These are phyloP conservation scores for Myotis lucifugus DNA, from an alignment of 2,113 vertebrate genomes.

Conservation along the genomic window DNA sequence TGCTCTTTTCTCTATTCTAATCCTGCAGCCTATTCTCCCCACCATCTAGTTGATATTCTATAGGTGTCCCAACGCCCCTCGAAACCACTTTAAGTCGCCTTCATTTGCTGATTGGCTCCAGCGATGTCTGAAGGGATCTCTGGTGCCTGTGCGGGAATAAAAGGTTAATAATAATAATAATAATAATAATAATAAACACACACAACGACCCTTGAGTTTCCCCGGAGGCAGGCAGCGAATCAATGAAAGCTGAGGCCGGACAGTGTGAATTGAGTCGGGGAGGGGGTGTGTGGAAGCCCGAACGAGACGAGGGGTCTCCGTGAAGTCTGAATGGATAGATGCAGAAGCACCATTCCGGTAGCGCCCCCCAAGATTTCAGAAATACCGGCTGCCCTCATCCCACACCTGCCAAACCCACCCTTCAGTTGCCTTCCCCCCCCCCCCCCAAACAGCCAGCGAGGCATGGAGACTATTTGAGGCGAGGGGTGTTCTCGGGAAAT, in stretches of 20 bases:
- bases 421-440: too few relatives aligned
- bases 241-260: background rate
- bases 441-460: too few relatives aligned
- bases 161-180: constrained; percentile 28
- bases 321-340: background rate
- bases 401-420: background rate
- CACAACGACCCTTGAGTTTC: background rate
- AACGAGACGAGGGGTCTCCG: background rate
- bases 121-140: constrained; percentile 44
- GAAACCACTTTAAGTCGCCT: constrained; percentile 15
- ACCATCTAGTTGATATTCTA: constrained; percentile 64
- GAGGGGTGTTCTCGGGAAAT: background rate
- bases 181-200: background rate
- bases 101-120: constrained; percentile 42
- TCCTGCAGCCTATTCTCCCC: constrained; percentile 40
- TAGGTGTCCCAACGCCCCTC: constrained; percentile 30
- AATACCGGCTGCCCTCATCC: background rate
- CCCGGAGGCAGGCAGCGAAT: background rate
- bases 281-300: background rate
- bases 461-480: background rate
- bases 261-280: background rate
- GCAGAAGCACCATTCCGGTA: background rate
- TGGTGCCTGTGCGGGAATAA: background rate
- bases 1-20: background rate
- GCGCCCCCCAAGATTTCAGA: background rate